Conservation (phyloP, 2,888 invertebrate species). For the Priapulus caudatus region DNA sequence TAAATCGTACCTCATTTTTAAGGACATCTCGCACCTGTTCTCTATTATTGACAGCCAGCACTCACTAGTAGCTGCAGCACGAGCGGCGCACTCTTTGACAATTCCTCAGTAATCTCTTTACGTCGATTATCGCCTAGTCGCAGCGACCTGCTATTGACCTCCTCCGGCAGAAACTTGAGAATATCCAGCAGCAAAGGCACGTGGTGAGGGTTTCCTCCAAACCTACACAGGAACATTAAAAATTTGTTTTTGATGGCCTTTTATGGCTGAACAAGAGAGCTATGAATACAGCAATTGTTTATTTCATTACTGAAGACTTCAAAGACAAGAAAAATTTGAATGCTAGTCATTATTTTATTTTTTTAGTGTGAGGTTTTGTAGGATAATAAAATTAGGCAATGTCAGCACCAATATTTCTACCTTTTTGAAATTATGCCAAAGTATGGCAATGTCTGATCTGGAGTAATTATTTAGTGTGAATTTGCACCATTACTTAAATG, state of each 20-base stretch:
- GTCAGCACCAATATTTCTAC: no score
- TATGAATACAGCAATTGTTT: no score
- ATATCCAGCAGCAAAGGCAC: constrained; percentile 79
- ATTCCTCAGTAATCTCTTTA: constrained; percentile 65
- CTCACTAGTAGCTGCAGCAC: constrained; percentile 62
- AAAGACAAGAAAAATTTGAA: background rate
- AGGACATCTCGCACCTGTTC: no score
- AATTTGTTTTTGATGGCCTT: background rate
- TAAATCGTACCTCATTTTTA: no score
- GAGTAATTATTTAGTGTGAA: no score
- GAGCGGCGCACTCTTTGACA: constrained; percentile 58
- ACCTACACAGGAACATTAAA: constrained; percentile 26
- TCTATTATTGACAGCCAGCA: no score
- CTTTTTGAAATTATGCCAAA: no score
- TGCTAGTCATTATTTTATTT: no score
- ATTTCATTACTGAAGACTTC: background rate
- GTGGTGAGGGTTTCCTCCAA: constrained; percentile 37
- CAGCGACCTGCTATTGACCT: constrained; percentile 45
- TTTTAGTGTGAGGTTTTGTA: constrained; percentile 8
- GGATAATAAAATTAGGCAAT: no score
- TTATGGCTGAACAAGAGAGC: no score
- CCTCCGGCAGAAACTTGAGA: constrained; percentile 86
- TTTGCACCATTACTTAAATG: no score
- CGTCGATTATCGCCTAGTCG: constrained; percentile 78
- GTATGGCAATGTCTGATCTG: no score